Evolutionary conservation across 1,140 invertebrate genomes (phyloP).

Genomic region (Saccostrea echinata): DNA sequence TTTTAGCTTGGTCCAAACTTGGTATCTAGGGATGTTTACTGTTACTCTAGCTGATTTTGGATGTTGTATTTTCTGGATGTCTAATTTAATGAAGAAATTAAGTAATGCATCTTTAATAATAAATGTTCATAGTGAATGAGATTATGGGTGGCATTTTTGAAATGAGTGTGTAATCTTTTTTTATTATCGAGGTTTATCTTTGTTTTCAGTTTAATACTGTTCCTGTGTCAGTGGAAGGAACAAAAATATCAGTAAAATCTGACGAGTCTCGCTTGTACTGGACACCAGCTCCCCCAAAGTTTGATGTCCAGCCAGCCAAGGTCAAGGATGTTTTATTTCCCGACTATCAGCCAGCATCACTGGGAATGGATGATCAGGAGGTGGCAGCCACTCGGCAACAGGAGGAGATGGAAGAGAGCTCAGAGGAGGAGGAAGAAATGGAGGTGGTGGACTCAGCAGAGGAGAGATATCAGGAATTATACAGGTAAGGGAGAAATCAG

Average conservation of each 20-base stretch:
- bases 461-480: slow-evolving; percentile 54
- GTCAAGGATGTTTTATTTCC: slow-evolving; percentile 77
- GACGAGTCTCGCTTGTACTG: slow-evolving; percentile 78
- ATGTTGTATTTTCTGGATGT: too few species aligned
- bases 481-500: slow-evolving; percentile 39
- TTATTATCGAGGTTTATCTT: not conserved
- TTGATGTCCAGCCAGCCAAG: slow-evolving; percentile 74
- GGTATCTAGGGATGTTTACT: too few species aligned
- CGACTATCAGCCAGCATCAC: slow-evolving; percentile 65
- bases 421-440: slow-evolving; percentile 64
- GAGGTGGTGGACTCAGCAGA: slow-evolving; percentile 54
- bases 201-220: slow-evolving; percentile 49
- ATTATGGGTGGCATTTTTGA: too few species aligned
- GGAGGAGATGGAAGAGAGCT: slow-evolving; percentile 65
- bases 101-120: too few species aligned
- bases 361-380: slow-evolving; percentile 54
- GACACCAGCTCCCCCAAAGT: slow-evolving; percentile 79
- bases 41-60: too few species aligned
- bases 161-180: too few species aligned
- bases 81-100: too few species aligned
- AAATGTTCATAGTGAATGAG: too few species aligned
- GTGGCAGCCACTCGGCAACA: slow-evolving; percentile 53
- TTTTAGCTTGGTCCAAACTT: too few species aligned
- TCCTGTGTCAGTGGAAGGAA: slow-evolving; percentile 66
- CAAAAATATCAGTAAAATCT: slow-evolving; percentile 58